Base-by-base conservation (phyloP, 2,888 invertebrate species). In the Acleris emargana region DNA sequence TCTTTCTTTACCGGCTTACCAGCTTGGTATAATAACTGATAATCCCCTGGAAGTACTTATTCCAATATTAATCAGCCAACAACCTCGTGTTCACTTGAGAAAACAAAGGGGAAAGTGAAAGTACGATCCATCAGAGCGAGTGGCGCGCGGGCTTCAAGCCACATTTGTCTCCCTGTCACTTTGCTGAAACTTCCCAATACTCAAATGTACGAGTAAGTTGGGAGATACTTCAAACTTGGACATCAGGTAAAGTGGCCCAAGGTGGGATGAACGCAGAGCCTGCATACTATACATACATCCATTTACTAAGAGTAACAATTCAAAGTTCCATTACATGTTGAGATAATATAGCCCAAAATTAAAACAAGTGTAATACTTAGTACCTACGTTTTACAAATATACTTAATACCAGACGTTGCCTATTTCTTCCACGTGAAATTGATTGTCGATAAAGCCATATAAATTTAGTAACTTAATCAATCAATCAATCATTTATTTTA, bases 101-200 rank as follows among this genome's bases (percentile, higher is more conserved):
- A 64, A 59, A 59, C 54, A 64, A 20, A 28, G 32, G 4, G 20
- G 28, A 54, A 64, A 59, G 59, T 51, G 59, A 60, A 54, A 64
- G 53, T 64, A 64, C 64, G 54, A 64, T 64, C 59, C 59, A 64
- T 64, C 64, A 59, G 60, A 64, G 42, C 20, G 54, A 54, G 50
- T 17, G 54, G 59, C 54, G 55, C 54, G 49, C 49, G 50, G 59
- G 50, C 59, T 54, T 55, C 58, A 52, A 58, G 50, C 54, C 64
- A 64, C 64, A 64, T 60, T 64, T 50, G 59, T 64, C 54, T 64
- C 64, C 55, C 64, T 64, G 64, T 60, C 59, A 60, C 59, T 64
- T 55, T 28, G 43, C 54, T 22, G 18, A 59, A 64, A 64, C 59
- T 64, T 64, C 18, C 58, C 32, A 58, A 38, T 53, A 42, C 55